Conservation (phyloP, 2,888 invertebrate species). For the Leptinotarsa rubiginosa region DNA sequence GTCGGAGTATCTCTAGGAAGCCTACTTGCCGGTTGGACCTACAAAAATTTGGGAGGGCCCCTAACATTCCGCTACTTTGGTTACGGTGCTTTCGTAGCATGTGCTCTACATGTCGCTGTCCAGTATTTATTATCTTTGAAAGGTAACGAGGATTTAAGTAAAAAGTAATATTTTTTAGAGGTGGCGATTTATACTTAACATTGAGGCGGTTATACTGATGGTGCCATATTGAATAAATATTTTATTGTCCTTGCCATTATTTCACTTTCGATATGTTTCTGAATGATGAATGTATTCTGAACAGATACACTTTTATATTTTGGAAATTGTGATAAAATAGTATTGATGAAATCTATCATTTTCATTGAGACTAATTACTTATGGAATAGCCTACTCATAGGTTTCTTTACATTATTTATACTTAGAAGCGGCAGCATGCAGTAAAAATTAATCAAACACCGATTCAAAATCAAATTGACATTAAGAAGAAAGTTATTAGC, state of each 20-base stretch:
- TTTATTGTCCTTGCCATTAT: neutral
- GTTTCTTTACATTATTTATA: no score
- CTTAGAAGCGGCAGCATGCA: no score
- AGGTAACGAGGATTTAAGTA: slow-evolving; percentile 45
- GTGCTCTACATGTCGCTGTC: slow-evolving; percentile 70
- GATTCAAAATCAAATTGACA: no score
- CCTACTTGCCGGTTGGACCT: slow-evolving; percentile 80
- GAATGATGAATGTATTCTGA: no score
- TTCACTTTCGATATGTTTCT: neutral
- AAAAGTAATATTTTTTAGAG: slow-evolving; percentile 18
- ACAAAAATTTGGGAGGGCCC: slow-evolving; percentile 72
- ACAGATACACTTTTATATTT: no score
- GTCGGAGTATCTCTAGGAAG: slow-evolving; percentile 85
- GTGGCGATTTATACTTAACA: neutral
- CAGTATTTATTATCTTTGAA: slow-evolving; percentile 63
- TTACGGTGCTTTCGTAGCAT: slow-evolving; percentile 73
- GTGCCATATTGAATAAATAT: neutral
- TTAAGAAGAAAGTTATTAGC: no score
- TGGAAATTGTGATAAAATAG: no score
- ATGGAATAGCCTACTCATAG: no score
- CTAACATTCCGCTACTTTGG: slow-evolving; percentile 80
- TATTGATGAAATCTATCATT: no score
- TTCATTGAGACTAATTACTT: no score
- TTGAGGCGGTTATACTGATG: neutral
- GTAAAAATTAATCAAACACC: no score